Percentiles rank a stretch among this genome's conserved stretches.
Evolutionary conservation across 2,113 vertebrate species (phyloP).

Genomic region (Vulpes lagopus): DNA sequence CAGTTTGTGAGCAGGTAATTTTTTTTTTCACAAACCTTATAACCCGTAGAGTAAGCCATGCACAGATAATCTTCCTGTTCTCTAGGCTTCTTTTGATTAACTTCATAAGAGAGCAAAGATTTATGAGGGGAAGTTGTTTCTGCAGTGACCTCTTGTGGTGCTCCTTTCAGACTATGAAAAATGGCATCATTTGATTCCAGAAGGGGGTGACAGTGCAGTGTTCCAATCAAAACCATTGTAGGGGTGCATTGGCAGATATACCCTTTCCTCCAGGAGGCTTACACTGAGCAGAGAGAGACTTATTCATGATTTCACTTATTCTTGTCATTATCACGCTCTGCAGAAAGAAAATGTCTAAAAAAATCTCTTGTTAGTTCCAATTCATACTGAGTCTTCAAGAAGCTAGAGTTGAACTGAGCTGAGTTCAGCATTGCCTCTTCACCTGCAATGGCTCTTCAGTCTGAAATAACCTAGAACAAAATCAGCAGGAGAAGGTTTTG

Average conservation of each 20-base stretch:
- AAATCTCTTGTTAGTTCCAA: not conserved
- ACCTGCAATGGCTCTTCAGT: not conserved
- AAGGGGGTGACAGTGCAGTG: not conserved
- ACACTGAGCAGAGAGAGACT: not conserved
- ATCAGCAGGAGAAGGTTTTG: not conserved
- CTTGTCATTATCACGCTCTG: not conserved
- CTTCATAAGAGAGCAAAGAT: slow-evolving; percentile 51
- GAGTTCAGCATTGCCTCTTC: not conserved
- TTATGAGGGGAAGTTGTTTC: not conserved
- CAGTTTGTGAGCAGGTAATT: not conserved
- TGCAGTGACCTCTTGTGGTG: slow-evolving; percentile 6
- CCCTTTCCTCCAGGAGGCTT: not conserved
- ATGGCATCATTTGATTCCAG: not conserved
- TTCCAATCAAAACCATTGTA: not conserved
- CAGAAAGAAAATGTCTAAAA: not conserved
- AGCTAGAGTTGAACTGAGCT: not conserved
- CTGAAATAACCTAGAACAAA: not conserved
- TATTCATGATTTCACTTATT: not conserved
- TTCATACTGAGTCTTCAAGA: slow-evolving; percentile 3
- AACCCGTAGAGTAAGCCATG: slow-evolving; percentile 3
- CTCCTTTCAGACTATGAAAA: slow-evolving; percentile 53
- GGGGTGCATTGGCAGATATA: not conserved
- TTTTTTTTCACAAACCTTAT: not conserved
- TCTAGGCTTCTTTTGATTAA: slow-evolving; percentile 44
- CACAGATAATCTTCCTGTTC: slow-evolving; percentile 3